Evolutionary conservation across 2,888 invertebrate species (phyloP).

Genomic region (Cephus pygmeus): DNA sequence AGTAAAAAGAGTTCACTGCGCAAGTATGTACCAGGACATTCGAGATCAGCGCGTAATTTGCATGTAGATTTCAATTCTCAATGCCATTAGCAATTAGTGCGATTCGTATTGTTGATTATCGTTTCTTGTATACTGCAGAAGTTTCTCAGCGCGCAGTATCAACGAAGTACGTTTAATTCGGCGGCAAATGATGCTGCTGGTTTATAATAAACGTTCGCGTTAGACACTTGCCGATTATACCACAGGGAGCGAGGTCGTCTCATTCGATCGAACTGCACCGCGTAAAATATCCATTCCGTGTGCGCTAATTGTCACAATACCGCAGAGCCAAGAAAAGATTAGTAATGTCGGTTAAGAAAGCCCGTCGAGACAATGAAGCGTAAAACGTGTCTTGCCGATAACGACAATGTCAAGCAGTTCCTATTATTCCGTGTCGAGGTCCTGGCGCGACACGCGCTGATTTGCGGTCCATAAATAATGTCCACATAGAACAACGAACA

Average conservation of each 20-base stretch:
- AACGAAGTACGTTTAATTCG: background rate
- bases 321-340: background rate
- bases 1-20: background rate
- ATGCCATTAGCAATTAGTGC: background rate
- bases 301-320: background rate
- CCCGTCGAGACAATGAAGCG: background rate
- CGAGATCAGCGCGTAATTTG: background rate
- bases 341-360: background rate
- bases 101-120: background rate
- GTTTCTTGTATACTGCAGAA: background rate
- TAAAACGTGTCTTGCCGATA: background rate
- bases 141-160: background rate
- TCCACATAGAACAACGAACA: background rate
- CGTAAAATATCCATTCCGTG: background rate
- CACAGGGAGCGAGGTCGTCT: background rate
- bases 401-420: background rate
- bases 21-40: background rate
- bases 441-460: constrained; percentile 14
- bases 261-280: background rate
- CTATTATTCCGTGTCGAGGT: constrained; percentile 1
- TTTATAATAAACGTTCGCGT: background rate
- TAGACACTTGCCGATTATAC: background rate
- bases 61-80: background rate
- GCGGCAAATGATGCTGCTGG: background rate
- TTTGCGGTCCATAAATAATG: constrained; percentile 2